phyloP scores from a whole-genome alignment of 2,797 vertebrate genomes.

The Mus minutoides region DNA sequence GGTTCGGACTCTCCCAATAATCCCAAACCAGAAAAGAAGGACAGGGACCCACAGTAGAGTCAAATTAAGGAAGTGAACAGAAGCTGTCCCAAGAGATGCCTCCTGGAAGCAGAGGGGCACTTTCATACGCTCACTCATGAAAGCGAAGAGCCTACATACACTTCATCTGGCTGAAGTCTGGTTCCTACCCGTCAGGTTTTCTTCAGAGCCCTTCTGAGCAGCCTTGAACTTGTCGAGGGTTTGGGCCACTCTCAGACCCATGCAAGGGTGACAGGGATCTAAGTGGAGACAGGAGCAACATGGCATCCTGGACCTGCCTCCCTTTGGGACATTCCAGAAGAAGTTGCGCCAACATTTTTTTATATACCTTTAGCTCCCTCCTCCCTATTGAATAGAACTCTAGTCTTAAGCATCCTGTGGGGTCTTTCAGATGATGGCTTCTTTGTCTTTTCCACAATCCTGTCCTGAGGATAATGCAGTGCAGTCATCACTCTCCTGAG shows the following conservation, averaged over 20 bases:
- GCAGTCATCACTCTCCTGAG: background rate
- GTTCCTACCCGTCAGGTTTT: background rate
- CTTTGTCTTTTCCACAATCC: background rate
- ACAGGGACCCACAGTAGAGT: rapidly evolving
- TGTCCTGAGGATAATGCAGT: background rate
- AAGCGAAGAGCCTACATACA: rapidly evolving
- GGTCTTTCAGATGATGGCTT: rapidly evolving
- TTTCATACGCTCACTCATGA: background rate
- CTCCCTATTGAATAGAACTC: no score
- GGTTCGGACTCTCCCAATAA: background rate
- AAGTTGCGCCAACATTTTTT: background rate
- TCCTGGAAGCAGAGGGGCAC: background rate
- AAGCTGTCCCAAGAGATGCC: background rate
- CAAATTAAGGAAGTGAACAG: background rate
- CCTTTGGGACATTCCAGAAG: background rate
- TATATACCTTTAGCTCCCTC: background rate
- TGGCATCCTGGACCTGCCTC: background rate
- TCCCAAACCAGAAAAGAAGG: background rate
- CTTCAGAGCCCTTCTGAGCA: background rate
- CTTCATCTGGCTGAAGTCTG: rapidly evolving
- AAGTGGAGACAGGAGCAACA: background rate
- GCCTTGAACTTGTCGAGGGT: background rate
- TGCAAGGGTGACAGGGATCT: background rate
- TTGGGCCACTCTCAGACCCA: background rate
- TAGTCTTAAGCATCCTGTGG: background rate